These are phyloP conservation scores for Pseudomugil gertrudae DNA, from an alignment of 2,797 vertebrate genomes.

Conservation along the genomic window DNA sequence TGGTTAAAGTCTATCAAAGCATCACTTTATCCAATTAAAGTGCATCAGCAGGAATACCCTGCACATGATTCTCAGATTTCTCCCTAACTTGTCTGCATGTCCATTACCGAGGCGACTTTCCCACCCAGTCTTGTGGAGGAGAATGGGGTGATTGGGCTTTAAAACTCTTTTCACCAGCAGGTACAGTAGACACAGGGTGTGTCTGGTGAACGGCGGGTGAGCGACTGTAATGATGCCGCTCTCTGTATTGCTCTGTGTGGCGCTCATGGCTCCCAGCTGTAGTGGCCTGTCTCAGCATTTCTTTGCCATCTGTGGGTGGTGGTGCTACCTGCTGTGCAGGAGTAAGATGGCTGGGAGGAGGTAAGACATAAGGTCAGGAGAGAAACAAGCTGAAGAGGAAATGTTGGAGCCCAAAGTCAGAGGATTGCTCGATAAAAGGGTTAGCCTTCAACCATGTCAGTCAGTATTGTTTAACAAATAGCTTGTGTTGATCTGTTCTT, in stretches of 20 bases:
- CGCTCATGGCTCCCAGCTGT: conserved; percentile 38
- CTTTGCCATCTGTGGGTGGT: conserved; percentile 54
- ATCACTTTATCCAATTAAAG: conserved; percentile 29
- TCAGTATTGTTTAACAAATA: background rate
- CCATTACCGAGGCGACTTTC: conserved; percentile 12
- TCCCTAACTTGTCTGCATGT: conserved; percentile 8
- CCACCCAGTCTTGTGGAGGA: background rate
- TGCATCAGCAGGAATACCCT: conserved; percentile 20
- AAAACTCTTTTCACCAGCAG: conserved; percentile 36
- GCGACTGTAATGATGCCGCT: conserved; percentile 60
- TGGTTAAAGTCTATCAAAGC: conserved; percentile 13
- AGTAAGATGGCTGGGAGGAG: conserved; percentile 33
- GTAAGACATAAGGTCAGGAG: conserved; percentile 37
- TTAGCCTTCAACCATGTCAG: background rate
- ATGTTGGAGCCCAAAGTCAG: conserved; percentile 6
- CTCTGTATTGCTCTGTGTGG: conserved; percentile 44
- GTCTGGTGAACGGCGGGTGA: conserved; percentile 58
- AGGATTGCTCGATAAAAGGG: background rate
- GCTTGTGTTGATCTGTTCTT: background rate
- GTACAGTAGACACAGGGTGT: conserved; percentile 39
- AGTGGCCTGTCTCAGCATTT: conserved; percentile 58
- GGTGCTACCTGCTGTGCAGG: conserved; percentile 25
- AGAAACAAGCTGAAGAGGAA: conserved; percentile 8
- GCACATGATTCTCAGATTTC: conserved; percentile 33
- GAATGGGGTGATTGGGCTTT: conserved; percentile 25